Evolutionary conservation across 1,140 invertebrate genomes (phyloP).

Genomic region (Cydia fagiglandana): DNA sequence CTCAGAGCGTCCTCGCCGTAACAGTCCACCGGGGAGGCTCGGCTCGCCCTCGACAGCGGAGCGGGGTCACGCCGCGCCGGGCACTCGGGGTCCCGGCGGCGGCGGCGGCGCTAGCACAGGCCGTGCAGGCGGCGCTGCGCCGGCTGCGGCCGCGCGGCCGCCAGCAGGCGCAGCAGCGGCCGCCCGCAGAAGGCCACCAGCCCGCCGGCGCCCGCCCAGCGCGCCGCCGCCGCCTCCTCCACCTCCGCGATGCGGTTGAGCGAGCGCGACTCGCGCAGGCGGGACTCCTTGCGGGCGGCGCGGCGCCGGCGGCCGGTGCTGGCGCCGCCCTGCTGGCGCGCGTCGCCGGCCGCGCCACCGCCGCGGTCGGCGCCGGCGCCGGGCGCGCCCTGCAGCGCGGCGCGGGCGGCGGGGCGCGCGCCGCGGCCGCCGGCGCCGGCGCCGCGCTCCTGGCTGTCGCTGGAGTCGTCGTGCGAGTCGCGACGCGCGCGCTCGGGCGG

Average conservation of each 20-base stretch:
- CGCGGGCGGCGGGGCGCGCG: conserved; percentile 75
- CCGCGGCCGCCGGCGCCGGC: conserved; percentile 76
- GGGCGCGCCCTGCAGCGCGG: conserved; percentile 49
- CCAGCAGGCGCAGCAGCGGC: conserved; percentile 50
- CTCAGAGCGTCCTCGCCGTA: not conserved
- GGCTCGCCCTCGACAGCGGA: not conserved
- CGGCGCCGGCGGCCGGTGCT: conserved; percentile 77
- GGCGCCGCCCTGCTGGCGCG: conserved; percentile 58
- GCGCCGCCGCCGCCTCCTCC: conserved; percentile 76
- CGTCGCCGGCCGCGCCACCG: conserved; percentile 51
- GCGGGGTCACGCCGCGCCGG: not conserved
- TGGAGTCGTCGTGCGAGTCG: conserved; percentile 87
- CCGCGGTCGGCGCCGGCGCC: conserved; percentile 54
- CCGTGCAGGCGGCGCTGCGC: conserved; percentile 61
- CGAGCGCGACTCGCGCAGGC: conserved; percentile 86
- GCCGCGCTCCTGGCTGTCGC: conserved; percentile 85
- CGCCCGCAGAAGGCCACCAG: conserved; percentile 52
- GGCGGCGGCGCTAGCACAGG: conserved; percentile 54
- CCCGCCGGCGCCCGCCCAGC: conserved; percentile 55
- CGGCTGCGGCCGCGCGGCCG: conserved; percentile 56
- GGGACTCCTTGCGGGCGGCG: conserved; percentile 81
- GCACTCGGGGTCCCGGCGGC: not conserved
- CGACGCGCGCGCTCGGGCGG: conserved; percentile 81
- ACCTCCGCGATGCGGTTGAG: conserved; percentile 88
- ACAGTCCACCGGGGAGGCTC: not conserved